phyloP scores from a whole-genome alignment of 2,113 vertebrate genomes.

The Micronycteris hirsuta region DNA sequence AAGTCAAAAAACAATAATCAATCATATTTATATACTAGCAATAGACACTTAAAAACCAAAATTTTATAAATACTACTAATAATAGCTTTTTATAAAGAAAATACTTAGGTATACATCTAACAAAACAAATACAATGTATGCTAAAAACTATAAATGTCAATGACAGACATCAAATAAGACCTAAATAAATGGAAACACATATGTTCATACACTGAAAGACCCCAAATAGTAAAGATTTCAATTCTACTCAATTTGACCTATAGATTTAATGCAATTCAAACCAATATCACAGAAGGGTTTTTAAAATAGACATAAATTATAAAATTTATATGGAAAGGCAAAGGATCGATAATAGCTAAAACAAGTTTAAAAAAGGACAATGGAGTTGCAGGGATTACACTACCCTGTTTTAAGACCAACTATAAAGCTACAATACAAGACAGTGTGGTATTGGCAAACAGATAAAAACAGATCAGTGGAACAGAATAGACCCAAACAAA shows the following conservation, averaged over 20 bases:
- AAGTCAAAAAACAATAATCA: no score
- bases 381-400: neutral
- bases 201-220: neutral
- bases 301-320: neutral
- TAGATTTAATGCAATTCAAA: constrained; percentile 15
- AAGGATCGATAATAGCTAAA: constrained; percentile 22
- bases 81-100: neutral
- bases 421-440: neutral
- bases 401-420: neutral
- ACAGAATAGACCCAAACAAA: neutral
- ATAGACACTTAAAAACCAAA: neutral
- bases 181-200: neutral
- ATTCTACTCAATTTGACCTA: neutral
- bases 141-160: neutral
- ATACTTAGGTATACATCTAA: neutral
- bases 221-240: neutral
- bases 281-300: neutral
- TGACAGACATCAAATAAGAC: neutral
- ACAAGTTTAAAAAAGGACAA: neutral
- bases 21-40: neutral
- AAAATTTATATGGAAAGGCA: neutral
- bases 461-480: neutral
- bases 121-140: neutral
- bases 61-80: neutral
- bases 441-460: neutral